Conservation (phyloP, 2,888 invertebrate species). For the Hydrotaea diabolus region DNA sequence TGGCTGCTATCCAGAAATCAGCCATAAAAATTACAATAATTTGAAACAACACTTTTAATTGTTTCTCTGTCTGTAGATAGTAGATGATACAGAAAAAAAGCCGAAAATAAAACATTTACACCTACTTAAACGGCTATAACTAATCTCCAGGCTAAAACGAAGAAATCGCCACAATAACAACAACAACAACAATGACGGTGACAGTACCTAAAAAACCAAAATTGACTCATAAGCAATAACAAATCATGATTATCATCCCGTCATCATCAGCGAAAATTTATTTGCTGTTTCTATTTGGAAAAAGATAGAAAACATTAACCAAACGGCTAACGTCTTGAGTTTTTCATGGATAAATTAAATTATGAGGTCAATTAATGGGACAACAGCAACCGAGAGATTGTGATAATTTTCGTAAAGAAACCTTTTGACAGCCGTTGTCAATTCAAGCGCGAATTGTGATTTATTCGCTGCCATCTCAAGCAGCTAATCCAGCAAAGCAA, state of each 20-base stretch:
- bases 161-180: background rate
- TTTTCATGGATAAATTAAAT: constrained; percentile 1
- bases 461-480: background rate
- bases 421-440: constrained; percentile 33
- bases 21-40: background rate
- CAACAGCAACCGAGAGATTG: background rate
- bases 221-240: background rate
- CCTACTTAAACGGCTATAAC: constrained; percentile 9
- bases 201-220: no score
- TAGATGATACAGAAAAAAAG: background rate
- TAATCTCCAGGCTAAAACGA: background rate
- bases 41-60: constrained; percentile 2
- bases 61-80: background rate
- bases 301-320: background rate
- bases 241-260: background rate
- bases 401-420: constrained; percentile 5
- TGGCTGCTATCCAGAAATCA: background rate
- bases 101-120: constrained; percentile 9
- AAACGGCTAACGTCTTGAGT: constrained; percentile 5
- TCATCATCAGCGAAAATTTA: background rate
- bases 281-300: background rate
- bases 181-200: background rate
- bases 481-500: background rate
- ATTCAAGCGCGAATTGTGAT: constrained; percentile 5
- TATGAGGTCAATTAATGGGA: constrained; percentile 31